These are phyloP conservation scores for Marisa cornuarietis DNA, from an alignment of 1,140 invertebrate species.

Conservation along the genomic window DNA sequence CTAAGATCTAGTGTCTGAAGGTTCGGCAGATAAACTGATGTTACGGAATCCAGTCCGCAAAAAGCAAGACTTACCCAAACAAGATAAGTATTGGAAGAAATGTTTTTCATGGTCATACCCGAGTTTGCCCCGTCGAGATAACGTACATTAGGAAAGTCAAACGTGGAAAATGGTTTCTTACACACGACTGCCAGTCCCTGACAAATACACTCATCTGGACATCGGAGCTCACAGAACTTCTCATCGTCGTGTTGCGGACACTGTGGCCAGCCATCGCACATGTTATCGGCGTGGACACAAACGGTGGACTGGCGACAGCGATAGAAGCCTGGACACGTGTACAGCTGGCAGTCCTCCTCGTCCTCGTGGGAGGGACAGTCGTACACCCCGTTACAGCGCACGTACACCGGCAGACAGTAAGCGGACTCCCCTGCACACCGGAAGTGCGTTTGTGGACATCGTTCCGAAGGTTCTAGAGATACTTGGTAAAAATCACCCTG, in stretches of 20 bases:
- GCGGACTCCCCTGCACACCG: not conserved
- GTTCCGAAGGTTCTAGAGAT: not conserved
- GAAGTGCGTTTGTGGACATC: slow-evolving; percentile 12
- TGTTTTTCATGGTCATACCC: not conserved
- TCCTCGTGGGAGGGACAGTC: slow-evolving; percentile 12
- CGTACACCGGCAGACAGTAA: slow-evolving; percentile 6
- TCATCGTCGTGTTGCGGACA: slow-evolving; percentile 32
- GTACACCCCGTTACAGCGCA: slow-evolving; percentile 13
- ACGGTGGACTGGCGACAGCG: slow-evolving; percentile 9
- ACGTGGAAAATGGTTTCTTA: not conserved
- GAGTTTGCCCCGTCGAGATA: slow-evolving; percentile 3
- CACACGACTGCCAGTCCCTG: slow-evolving; percentile 9
- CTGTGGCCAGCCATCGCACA: slow-evolving; percentile 20
- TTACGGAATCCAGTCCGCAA: slow-evolving; percentile 1
- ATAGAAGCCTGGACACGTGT: slow-evolving; percentile 24
- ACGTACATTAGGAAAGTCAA: not conserved
- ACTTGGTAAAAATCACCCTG: not conserved
- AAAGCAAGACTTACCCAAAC: slow-evolving; percentile 8
- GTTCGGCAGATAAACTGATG: not conserved
- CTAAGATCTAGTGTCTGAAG: slow-evolving; percentile 18
- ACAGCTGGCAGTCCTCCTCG: slow-evolving; percentile 1
- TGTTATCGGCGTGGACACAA: slow-evolving; percentile 18
- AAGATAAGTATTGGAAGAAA: not conserved
- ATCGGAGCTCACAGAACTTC: slow-evolving; percentile 17
- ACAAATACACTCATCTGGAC: slow-evolving; percentile 38